A percentile compares a stretch with the other conserved stretches of the same genome.
Conservation (phyloP, 2,113 vertebrate species). For the Spilogale gracilis region DNA sequence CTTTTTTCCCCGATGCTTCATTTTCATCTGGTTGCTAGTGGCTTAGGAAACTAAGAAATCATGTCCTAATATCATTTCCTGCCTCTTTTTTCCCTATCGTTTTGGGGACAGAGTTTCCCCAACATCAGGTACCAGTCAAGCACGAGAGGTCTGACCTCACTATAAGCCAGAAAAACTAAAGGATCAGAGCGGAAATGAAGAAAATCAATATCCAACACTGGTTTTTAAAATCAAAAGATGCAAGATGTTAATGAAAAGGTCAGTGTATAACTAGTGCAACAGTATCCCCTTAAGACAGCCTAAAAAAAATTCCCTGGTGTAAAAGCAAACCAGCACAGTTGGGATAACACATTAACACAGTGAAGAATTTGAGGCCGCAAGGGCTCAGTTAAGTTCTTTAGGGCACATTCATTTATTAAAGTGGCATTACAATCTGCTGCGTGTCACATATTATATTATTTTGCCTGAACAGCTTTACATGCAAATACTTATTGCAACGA, state of each 20-base stretch:
- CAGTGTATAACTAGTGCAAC: not conserved
- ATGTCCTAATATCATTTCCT: conserved; percentile 44
- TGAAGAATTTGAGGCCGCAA: not conserved
- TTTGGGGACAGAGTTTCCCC: conserved; percentile 37
- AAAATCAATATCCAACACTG: conserved; percentile 53
- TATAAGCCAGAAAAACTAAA: conserved; percentile 56
- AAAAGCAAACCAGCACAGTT: not conserved
- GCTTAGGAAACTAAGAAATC: conserved; percentile 46
- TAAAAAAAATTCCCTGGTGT: not conserved
- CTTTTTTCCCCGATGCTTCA: conserved; percentile 59
- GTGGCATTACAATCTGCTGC: conserved; percentile 69
- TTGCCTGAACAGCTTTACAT: conserved; percentile 77
- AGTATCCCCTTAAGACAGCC: not conserved
- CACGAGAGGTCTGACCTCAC: conserved; percentile 1
- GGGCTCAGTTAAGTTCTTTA: conserved; percentile 73
- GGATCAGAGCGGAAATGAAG: not conserved
- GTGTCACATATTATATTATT: conserved; percentile 71
- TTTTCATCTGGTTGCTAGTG: conserved; percentile 49
- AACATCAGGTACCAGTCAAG: not conserved
- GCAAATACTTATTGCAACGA: conserved; percentile 79
- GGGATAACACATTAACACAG: not conserved
- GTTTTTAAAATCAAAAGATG: conserved; percentile 64
- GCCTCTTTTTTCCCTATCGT: conserved; percentile 44
- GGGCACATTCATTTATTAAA: conserved; percentile 75
- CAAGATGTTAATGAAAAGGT: conserved; percentile 59